A percentile compares a stretch with the other conserved stretches of the same genome.
Evolutionary conservation across 2,888 invertebrate genomes (phyloP).

Genomic region (Parnassius apollo): DNA sequence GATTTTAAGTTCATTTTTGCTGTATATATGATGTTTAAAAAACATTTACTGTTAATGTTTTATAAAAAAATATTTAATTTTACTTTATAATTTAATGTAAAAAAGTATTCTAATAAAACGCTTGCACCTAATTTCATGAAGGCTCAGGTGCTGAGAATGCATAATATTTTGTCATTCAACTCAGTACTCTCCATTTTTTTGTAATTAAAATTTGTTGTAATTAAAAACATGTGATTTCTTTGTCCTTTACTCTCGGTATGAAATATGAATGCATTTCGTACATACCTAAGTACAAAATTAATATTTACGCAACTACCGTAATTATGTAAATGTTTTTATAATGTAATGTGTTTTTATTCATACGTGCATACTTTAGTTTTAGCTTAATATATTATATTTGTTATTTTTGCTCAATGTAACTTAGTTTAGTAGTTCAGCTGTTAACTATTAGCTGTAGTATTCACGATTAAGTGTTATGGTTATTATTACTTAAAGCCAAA

Average conservation of each 20-base stretch:
- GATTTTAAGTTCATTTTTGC: neutral
- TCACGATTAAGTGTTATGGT: constrained; percentile 6
- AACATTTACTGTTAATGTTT: neutral
- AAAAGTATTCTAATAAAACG: neutral
- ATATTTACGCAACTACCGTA: too few species aligned
- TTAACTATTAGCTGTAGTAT: constrained; percentile 8
- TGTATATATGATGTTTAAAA: neutral
- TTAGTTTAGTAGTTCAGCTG: constrained; percentile 21
- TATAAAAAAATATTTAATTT: neutral
- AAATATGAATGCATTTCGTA: too few species aligned
- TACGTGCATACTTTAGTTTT: neutral
- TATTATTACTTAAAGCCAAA: constrained; percentile 18
- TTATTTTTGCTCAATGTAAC: constrained; percentile 34
- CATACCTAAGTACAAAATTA: too few species aligned
- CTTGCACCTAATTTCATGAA: too few species aligned
- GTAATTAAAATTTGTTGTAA: too few species aligned
- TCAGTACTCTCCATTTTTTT: too few species aligned
- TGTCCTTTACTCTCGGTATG: too few species aligned
- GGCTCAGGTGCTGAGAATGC: too few species aligned
- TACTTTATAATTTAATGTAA: neutral
- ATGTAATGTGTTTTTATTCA: too few species aligned
- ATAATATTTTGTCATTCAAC: too few species aligned
- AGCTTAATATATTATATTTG: constrained; percentile 14
- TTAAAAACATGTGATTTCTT: too few species aligned
- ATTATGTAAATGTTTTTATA: too few species aligned